Evolutionary conservation across 2,888 invertebrate genomes (phyloP).

Genomic region (Seladonia tumulorum): DNA sequence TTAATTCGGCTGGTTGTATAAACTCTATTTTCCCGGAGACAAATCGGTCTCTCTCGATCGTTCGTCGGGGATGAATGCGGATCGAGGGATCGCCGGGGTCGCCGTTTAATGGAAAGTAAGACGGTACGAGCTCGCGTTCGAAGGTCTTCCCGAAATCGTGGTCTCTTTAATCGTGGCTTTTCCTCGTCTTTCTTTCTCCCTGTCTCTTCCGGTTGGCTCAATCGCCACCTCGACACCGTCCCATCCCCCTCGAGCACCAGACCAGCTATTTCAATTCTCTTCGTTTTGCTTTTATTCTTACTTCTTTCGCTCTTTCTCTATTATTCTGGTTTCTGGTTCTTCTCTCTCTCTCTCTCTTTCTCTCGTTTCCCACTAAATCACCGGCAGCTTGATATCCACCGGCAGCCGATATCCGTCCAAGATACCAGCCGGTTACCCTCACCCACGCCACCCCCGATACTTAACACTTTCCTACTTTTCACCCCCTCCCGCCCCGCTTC

Average conservation of each 20-base stretch:
- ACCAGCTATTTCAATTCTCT: constrained; percentile 71
- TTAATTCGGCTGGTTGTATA: constrained; percentile 33
- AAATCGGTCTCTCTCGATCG: constrained; percentile 37
- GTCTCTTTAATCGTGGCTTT: constrained; percentile 51
- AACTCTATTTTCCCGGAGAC: constrained; percentile 35
- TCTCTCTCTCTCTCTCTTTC: constrained; percentile 17
- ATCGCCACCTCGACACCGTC: constrained; percentile 50
- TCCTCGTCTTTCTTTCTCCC: background rate
- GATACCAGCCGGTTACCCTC: constrained; percentile 66
- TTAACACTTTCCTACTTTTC: constrained; percentile 11
- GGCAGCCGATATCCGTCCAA: constrained; percentile 68
- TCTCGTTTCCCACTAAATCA: constrained; percentile 64
- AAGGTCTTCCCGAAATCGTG: constrained; percentile 54
- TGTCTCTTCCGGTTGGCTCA: constrained; percentile 41
- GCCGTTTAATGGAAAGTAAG: constrained; percentile 29
- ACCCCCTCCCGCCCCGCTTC: background rate
- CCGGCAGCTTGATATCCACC: constrained; percentile 69
- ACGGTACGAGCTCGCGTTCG: constrained; percentile 6
- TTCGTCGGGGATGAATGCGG: background rate
- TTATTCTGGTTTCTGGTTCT: constrained; percentile 36
- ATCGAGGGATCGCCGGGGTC: constrained; percentile 22
- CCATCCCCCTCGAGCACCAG: constrained; percentile 1
- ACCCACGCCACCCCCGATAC: constrained; percentile 28
- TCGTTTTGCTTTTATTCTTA: constrained; percentile 70
- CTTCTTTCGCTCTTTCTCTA: constrained; percentile 17